phyloP scores from a whole-genome alignment of 30 jellyfish, hydroid and myxozoan genomes.

The Aurelia coerulea region DNA sequence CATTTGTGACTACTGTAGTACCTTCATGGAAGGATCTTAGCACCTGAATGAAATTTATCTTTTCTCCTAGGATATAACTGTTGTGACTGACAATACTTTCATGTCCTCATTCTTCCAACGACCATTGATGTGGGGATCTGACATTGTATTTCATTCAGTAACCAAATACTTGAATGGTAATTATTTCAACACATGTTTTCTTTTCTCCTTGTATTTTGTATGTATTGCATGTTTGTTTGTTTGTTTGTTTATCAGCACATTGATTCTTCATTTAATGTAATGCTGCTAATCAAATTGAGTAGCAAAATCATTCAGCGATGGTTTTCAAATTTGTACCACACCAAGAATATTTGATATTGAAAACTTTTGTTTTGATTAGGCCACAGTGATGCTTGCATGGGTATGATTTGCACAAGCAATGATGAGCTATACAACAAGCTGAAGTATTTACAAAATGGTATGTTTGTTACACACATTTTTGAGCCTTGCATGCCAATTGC shows the following conservation, averaged over 20 bases:
- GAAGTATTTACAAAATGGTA: constrained; percentile 91
- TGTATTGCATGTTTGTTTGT: too few species aligned
- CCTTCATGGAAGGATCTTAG: neutral
- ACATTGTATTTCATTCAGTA: constrained; percentile 92
- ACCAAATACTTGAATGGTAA: constrained; percentile 98
- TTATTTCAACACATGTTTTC: neutral
- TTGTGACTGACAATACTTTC: constrained; percentile 96
- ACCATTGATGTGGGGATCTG: constrained; percentile 98
- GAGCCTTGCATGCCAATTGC: neutral
- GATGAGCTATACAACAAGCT: constrained; percentile 81
- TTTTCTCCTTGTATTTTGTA: too few species aligned
- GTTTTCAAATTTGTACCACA: too few species aligned
- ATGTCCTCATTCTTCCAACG: constrained; percentile 99
- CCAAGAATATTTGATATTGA: neutral
- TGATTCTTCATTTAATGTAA: too few species aligned
- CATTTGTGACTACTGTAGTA: too few species aligned
- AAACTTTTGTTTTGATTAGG: constrained; percentile 48
- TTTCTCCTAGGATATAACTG: constrained; percentile 74
- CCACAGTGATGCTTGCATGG: constrained; percentile 98
- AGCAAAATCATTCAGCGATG: too few species aligned
- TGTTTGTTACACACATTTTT: neutral
- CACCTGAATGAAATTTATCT: neutral
- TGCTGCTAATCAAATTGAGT: too few species aligned
- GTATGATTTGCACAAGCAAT: constrained; percentile 83
- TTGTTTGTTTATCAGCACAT: too few species aligned